Conservation (phyloP, 2,113 vertebrate genomes). For the Leptocoma aspasia region DNA sequence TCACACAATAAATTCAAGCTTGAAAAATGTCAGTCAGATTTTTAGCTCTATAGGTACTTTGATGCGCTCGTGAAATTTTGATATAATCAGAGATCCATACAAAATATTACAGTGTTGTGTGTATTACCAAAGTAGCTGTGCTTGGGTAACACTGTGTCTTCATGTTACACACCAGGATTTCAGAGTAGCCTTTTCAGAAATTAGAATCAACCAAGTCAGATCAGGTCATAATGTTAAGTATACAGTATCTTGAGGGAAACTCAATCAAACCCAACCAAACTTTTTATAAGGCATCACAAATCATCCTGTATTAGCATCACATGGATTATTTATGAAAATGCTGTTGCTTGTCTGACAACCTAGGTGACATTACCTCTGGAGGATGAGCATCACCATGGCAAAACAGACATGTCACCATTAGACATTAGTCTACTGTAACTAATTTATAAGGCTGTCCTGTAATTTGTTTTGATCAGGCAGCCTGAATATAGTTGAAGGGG, state of each 20-base stretch:
- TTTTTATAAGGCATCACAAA: conserved; percentile 61
- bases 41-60: neutral
- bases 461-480: conserved; percentile 72
- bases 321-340: conserved; percentile 74
- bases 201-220: neutral
- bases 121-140: neutral
- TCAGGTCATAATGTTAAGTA: conserved; percentile 17
- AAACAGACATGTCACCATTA: conserved; percentile 70
- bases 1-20: neutral
- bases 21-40: neutral
- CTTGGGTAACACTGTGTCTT: neutral
- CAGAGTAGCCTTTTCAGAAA: neutral
- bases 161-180: neutral
- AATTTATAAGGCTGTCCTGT: conserved; percentile 73
- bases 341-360: conserved; percentile 70
- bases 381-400: conserved; percentile 69
- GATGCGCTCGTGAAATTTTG: neutral
- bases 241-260: conserved; percentile 26
- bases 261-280: conserved; percentile 54
- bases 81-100: neutral
- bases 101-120: neutral
- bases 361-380: conserved; percentile 71
- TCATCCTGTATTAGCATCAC: conserved; percentile 68
- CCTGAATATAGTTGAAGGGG: conserved; percentile 44
- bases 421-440: conserved; percentile 70